Conservation (phyloP, 2,888 invertebrate species). For the Caenorhabditis imperialis region DNA sequence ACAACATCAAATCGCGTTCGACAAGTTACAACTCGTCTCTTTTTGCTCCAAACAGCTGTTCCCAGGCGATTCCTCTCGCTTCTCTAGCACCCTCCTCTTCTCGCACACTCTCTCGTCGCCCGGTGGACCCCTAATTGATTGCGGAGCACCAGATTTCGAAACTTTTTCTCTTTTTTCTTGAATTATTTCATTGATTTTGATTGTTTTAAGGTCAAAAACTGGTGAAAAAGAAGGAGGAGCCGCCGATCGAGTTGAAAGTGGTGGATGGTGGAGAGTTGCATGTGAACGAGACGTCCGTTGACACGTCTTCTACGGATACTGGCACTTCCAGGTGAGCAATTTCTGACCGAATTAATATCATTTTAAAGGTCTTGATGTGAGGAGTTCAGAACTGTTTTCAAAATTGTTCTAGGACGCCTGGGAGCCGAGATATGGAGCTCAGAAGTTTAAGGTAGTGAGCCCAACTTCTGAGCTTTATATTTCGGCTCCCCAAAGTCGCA, state of each 20-base stretch:
- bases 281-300: constrained; percentile 5
- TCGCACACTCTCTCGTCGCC: background rate
- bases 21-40: too few relatives aligned
- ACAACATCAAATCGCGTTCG: too few relatives aligned
- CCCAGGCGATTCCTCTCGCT: constrained; percentile 1
- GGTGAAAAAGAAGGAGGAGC: constrained; percentile 8
- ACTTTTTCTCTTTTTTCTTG: background rate
- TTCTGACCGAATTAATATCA: too few relatives aligned
- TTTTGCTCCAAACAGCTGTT: constrained; percentile 7
- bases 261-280: constrained; percentile 7
- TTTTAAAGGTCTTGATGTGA: too few relatives aligned
- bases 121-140: background rate
- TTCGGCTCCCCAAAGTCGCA: too few relatives aligned
- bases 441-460: too few relatives aligned
- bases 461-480: too few relatives aligned
- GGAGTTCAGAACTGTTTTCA: too few relatives aligned
- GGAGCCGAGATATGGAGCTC: too few relatives aligned
- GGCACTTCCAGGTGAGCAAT: constrained; percentile 21
- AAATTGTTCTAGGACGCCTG: too few relatives aligned
- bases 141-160: background rate
- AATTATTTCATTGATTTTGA: constrained; percentile 1
- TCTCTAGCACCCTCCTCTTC: constrained; percentile 2
- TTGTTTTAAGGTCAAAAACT: constrained; percentile 4
- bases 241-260: constrained; percentile 30
- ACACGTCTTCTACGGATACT: constrained; percentile 43